These are phyloP conservation scores for Isurus oxyrinchus DNA, from an alignment of 2,113 vertebrate genomes.

Conservation along the genomic window DNA sequence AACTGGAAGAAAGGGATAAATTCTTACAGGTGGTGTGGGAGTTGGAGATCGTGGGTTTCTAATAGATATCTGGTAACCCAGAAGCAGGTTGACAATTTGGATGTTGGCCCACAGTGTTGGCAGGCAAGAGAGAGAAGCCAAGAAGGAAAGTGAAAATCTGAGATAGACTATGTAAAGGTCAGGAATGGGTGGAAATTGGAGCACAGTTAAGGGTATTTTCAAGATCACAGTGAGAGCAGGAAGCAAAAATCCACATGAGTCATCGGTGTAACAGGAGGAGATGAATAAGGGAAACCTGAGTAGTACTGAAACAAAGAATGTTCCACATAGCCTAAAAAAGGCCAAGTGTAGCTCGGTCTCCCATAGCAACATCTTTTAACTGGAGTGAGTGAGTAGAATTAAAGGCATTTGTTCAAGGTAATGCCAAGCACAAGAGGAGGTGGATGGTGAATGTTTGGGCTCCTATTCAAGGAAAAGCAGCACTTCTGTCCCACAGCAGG, in stretches of 20 bases:
- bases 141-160: not conserved
- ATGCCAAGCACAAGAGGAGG: not conserved
- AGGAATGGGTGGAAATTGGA: not conserved
- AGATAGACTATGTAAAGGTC: not conserved
- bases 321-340: constrained; percentile 3
- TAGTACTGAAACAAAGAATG: constrained; percentile 11
- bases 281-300: not conserved
- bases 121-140: not conserved
- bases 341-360: not conserved
- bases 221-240: not conserved
- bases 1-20: not conserved
- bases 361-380: constrained; percentile 18
- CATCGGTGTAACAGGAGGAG: not conserved
- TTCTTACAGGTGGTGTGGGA: not conserved
- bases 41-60: not conserved
- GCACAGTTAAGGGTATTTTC: not conserved
- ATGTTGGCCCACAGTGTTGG: not conserved
- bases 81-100: not conserved
- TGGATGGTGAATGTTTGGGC: not conserved
- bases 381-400: not conserved
- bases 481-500: not conserved
- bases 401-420: not conserved
- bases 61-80: not conserved
- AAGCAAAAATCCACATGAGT: not conserved
- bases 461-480: not conserved